Evolutionary conservation across 1,140 invertebrate species (phyloP).

Genomic region (Bicyclus anynana): DNA sequence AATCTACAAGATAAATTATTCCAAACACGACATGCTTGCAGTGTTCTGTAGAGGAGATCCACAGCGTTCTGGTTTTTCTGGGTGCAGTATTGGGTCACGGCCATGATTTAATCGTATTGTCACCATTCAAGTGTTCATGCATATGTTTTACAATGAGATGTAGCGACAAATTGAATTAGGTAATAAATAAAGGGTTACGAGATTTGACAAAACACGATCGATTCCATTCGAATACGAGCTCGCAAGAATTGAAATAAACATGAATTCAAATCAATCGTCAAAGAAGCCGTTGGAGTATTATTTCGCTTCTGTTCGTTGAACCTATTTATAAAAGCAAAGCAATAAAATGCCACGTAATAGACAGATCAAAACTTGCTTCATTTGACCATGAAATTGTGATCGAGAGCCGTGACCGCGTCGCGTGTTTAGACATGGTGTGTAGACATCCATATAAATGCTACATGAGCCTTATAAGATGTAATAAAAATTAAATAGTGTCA

Average conservation of each 20-base stretch:
- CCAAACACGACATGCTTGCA: background rate
- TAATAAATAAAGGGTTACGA: too few species aligned
- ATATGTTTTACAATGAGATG: too few species aligned
- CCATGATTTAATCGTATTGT: background rate
- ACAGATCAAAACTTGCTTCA: slow-evolving; percentile 59
- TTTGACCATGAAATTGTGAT: slow-evolving; percentile 54
- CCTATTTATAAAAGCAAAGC: slow-evolving; percentile 32
- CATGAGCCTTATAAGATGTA: background rate
- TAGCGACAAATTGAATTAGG: too few species aligned
- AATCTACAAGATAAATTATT: background rate
- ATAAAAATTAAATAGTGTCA: too few species aligned
- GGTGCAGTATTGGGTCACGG: background rate
- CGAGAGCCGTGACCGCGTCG: slow-evolving; percentile 53
- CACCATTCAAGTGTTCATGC: background rate
- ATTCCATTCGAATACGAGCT: too few species aligned
- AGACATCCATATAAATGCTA: slow-evolving; percentile 15
- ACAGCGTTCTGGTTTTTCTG: background rate
- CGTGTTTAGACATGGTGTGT: slow-evolving; percentile 38
- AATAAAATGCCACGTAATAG: slow-evolving; percentile 50
- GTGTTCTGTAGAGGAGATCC: background rate
- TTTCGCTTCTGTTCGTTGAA: slow-evolving; percentile 29
- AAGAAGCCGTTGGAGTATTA: background rate
- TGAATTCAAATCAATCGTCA: background rate
- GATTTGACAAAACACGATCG: too few species aligned
- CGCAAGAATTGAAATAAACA: background rate